Evolutionary conservation across 2,113 vertebrate species (phyloP).

Genomic region (Polypterus senegalus): DNA sequence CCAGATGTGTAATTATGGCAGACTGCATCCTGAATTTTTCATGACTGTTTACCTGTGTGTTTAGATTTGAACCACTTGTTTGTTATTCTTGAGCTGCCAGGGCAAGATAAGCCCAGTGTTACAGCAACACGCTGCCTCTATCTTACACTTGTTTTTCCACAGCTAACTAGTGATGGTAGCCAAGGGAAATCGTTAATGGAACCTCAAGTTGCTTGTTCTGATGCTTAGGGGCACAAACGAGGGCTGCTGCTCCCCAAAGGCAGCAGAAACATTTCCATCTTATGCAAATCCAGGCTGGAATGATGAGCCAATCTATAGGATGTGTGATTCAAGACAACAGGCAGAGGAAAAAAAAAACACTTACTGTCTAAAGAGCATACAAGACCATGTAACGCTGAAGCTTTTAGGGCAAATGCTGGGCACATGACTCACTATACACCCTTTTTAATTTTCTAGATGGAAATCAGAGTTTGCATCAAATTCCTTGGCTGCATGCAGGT

Average conservation of each 20-base stretch:
- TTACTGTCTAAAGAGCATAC: background rate
- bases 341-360: no score
- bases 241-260: background rate
- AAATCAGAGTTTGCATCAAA: no score
- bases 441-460: no score
- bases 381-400: background rate
- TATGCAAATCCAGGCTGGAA: constrained; percentile 55
- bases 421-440: no score
- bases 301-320: background rate
- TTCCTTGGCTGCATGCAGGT: no score
- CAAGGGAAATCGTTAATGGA: background rate
- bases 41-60: background rate
- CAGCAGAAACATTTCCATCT: constrained; percentile 38
- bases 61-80: background rate
- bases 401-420: background rate
- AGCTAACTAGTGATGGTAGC: background rate
- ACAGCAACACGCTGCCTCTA: background rate
- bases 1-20: background rate
- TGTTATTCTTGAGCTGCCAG: background rate
- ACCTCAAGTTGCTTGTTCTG: background rate
- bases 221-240: background rate
- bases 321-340: constrained; percentile 10
- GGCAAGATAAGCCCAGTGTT: background rate
- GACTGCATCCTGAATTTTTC: background rate
- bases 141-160: background rate